Percentiles rank a stretch among this genome's conserved stretches.
phyloP scores from a whole-genome alignment of 1,140 invertebrate species.

The Maconellicoccus hirsutus region DNA sequence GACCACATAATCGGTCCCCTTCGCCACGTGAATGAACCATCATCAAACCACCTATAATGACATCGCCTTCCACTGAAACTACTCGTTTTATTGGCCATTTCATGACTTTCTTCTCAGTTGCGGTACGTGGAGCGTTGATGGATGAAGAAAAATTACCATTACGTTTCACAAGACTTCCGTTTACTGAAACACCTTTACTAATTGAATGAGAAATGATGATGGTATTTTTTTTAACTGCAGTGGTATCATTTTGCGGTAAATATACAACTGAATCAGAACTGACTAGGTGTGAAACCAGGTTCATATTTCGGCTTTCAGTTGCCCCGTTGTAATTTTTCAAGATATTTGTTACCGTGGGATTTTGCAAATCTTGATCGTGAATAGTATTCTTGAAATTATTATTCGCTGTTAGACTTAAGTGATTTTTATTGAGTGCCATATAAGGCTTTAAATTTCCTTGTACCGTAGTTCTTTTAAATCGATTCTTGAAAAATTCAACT shows the following conservation, averaged over 20 bases:
- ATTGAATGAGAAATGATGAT: background rate
- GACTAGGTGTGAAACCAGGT: background rate
- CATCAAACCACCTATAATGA: conserved; percentile 80
- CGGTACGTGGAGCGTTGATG: background rate
- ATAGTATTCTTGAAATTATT: background rate
- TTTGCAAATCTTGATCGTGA: background rate
- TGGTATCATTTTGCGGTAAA: background rate
- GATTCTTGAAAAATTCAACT: background rate
- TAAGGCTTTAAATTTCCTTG: background rate
- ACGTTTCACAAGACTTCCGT: background rate
- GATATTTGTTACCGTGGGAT: too few species aligned
- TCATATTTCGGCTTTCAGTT: too few species aligned
- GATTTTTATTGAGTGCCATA: background rate
- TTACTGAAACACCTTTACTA: background rate
- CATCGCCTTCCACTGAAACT: conserved; percentile 65
- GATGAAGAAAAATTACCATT: background rate
- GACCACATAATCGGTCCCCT: conserved; percentile 70
- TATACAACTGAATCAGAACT: background rate
- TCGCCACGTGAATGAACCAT: conserved; percentile 70
- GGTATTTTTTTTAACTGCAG: background rate
- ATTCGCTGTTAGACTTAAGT: background rate
- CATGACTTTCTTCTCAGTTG: background rate
- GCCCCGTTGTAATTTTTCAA: too few species aligned
- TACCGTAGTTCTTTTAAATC: background rate
- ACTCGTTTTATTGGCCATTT: conserved; percentile 76